Conservation (phyloP, 2,797 vertebrate species). For the Sebastes ruberrimus region DNA sequence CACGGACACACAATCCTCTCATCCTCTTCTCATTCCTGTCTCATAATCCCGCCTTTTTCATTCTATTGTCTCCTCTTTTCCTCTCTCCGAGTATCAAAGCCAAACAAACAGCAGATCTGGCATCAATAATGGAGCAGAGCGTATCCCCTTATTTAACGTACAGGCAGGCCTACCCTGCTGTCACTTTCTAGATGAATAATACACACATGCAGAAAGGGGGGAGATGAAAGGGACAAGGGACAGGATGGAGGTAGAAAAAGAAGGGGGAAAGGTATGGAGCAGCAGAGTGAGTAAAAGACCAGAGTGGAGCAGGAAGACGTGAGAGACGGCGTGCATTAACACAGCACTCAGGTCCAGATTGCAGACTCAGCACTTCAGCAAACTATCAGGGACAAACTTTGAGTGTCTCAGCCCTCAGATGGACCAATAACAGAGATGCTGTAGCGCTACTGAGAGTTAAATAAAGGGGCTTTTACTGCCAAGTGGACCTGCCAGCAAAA, state of each 20-base stretch:
- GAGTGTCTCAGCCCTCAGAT: constrained; percentile 62
- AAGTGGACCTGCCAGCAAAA: constrained; percentile 42
- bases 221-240: constrained; percentile 56
- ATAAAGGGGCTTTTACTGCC: constrained; percentile 74
- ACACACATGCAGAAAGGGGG: constrained; percentile 65
- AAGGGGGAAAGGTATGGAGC: constrained; percentile 37
- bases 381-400: constrained; percentile 78
- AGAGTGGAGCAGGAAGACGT: constrained; percentile 36
- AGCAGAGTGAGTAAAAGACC: constrained; percentile 51
- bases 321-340: constrained; percentile 75
- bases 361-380: constrained; percentile 78
- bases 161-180: constrained; percentile 63
- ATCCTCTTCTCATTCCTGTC: constrained; percentile 23
- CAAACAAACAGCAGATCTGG: constrained; percentile 72
- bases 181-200: constrained; percentile 86
- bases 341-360: constrained; percentile 80
- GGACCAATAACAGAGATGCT: constrained; percentile 50
- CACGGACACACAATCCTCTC: constrained; percentile 48
- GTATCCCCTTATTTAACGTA: constrained; percentile 76
- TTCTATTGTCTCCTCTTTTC: constrained; percentile 42
- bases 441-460: constrained; percentile 53
- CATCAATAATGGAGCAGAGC: constrained; percentile 81
- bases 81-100: constrained; percentile 45
- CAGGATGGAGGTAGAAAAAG: constrained; percentile 53
- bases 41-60: constrained; percentile 25